Percentiles rank a stretch among this genome's conserved stretches.
These are phyloP conservation scores for Zapus hudsonius DNA, from an alignment of 2,113 vertebrate species.

Conservation along the genomic window DNA sequence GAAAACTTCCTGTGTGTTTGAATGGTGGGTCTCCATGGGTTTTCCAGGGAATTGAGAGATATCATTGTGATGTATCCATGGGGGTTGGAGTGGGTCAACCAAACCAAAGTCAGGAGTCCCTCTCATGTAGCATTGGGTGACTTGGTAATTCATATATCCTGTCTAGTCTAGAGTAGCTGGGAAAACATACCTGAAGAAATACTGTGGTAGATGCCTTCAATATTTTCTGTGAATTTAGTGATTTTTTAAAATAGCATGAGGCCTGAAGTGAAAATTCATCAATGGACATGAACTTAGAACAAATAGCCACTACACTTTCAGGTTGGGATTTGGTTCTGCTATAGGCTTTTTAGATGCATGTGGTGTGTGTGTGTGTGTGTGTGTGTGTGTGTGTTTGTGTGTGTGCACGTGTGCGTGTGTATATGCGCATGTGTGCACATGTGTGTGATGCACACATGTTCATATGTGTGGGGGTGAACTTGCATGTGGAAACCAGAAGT, in stretches of 20 bases:
- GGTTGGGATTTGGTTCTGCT: background rate
- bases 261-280: background rate
- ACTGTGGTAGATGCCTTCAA: background rate
- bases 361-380: background rate
- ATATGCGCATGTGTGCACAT: no score
- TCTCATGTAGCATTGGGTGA: background rate
- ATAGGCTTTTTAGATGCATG: background rate
- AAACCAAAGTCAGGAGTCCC: background rate
- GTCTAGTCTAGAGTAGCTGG: background rate
- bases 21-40: background rate
- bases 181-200: background rate
- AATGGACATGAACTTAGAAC: background rate
- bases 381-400: no score
- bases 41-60: background rate
- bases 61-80: background rate
- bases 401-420: no score
- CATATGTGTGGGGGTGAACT: no score
- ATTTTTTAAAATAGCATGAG: background rate
- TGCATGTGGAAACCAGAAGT: no score
- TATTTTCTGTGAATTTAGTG: slow-evolving; percentile 1
- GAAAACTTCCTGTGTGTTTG: background rate
- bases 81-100: background rate
- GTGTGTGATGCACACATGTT: no score
- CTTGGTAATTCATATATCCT: background rate
- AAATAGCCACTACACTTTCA: background rate